These are phyloP conservation scores for Rhyzopertha dominica DNA, from an alignment of 1,140 invertebrate genomes.

Conservation along the genomic window DNA sequence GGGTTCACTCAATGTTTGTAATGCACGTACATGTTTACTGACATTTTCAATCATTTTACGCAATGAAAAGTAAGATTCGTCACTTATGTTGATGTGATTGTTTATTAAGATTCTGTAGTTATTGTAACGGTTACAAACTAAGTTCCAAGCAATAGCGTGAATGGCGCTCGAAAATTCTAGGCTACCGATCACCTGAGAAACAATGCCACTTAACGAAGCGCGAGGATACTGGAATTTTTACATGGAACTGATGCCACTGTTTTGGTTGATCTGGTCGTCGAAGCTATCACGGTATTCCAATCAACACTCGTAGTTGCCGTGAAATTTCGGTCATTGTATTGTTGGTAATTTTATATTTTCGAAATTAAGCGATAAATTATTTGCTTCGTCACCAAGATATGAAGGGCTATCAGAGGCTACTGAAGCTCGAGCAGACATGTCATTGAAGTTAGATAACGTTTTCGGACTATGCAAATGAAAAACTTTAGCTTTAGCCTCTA, in stretches of 20 bases:
- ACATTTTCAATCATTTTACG: slow-evolving; percentile 3
- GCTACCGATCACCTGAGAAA: slow-evolving; percentile 1
- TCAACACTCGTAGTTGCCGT: slow-evolving; percentile 1
- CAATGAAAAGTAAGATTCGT: not conserved
- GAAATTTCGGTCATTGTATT: slow-evolving; percentile 9
- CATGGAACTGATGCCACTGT: not conserved
- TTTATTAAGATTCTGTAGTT: not conserved
- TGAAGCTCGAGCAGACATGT: too few relatives aligned
- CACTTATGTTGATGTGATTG: slow-evolving; percentile 20
- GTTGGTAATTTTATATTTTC: slow-evolving; percentile 2
- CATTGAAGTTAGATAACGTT: too few relatives aligned
- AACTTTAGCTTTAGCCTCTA: too few relatives aligned
- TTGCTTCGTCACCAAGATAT: too few relatives aligned
- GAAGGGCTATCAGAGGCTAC: too few relatives aligned
- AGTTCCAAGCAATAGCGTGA: slow-evolving; percentile 7
- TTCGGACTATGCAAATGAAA: too few relatives aligned
- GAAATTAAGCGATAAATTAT: too few relatives aligned
- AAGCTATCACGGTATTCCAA: slow-evolving; percentile 4
- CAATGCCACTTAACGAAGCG: not conserved
- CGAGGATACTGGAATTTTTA: slow-evolving; percentile 11
- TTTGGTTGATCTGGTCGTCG: slow-evolving; percentile 5
- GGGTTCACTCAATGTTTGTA: slow-evolving; percentile 8
- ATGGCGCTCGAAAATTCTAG: slow-evolving; percentile 4
- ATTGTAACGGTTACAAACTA: slow-evolving; percentile 2
- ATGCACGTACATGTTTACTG: slow-evolving; percentile 2